Evolutionary conservation across 2,888 invertebrate genomes (phyloP), one percentile per base, ranked within the genome.

Genomic region (Augiades crinisus): DNA sequence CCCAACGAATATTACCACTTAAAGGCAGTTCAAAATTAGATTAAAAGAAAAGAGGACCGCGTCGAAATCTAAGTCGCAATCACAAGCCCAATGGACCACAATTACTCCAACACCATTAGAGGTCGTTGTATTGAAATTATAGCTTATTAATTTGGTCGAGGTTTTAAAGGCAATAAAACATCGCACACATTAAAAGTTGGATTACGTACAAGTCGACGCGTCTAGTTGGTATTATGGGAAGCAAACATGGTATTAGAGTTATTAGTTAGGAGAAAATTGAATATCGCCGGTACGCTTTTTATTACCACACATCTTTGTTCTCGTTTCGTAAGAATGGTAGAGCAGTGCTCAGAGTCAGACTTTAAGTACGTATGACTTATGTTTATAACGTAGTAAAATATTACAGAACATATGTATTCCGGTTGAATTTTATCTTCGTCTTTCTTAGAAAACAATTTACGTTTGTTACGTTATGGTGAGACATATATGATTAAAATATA

Each of bases 101-200:
- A 46, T 46, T 47, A 47, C 14, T 27, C 54, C 43, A 56, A 56
- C 56, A 47, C 53, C 30, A 59, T 62, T 60, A 58, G 44, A 56
- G 53, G 58, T 56, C 52, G 51, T 51, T 54, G 54, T 46, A 54
- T 47, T 51, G 45, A 44, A 31, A 55, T 55, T 44, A 57, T 61
- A 56, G 45, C 50, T 52, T 55, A 59, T 56, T 59, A 57, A 62
- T 58, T 54, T 55, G 41, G 47, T 40, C 10, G 31, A 49, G 33
- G 21, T 49, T n/a, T 43, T 49, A 33, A 37, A 40, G 3, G 47
- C 33, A 47, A 47, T 49, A 49, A 49, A 49, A 40, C 31, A 40
- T 16, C 22, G 16, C 19, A 33, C 17, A 40, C 33, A 49, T 38
- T 40, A 40, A 40, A 49, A 33, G 30, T 33, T 33, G 16, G 40